A percentile compares a stretch with the other conserved stretches of the same genome.
These are phyloP conservation scores for Vesta saturnalis DNA, from an alignment of 2,888 invertebrate genomes.

Conservation along the genomic window DNA sequence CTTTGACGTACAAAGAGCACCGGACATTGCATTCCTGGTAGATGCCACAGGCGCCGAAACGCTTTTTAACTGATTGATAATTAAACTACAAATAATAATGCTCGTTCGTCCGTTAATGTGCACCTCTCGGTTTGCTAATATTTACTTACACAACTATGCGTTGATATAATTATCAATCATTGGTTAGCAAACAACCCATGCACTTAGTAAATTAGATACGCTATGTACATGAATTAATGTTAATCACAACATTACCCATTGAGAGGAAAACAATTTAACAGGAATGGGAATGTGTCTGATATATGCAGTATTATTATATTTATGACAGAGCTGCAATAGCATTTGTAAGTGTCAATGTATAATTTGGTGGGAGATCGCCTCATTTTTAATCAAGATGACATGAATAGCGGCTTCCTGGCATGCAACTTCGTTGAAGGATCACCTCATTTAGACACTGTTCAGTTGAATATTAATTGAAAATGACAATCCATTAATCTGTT, in stretches of 20 bases:
- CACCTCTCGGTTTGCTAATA: constrained; percentile 40
- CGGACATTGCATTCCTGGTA: constrained; percentile 47
- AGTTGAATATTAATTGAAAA: constrained; percentile 61
- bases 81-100: constrained; percentile 39
- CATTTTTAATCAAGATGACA: constrained; percentile 62
- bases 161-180: constrained; percentile 50
- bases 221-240: constrained; percentile 46
- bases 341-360: constrained; percentile 63
- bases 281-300: constrained; percentile 29
- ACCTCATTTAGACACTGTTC: constrained; percentile 58
- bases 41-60: constrained; percentile 49
- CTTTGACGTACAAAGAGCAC: constrained; percentile 32
- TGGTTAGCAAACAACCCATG: constrained; percentile 45
- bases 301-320: constrained; percentile 43
- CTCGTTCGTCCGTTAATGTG: constrained; percentile 16
- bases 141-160: constrained; percentile 39
- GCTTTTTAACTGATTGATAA: constrained; percentile 51
- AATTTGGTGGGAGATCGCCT: constrained; percentile 59
- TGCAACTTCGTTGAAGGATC: constrained; percentile 54
- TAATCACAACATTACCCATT: constrained; percentile 48
- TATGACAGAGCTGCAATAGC: constrained; percentile 48
- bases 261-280: constrained; percentile 35
- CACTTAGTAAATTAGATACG: constrained; percentile 49
- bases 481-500: constrained; percentile 61
- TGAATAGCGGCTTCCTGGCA: constrained; percentile 59